A percentile compares a stretch with the other conserved stretches of the same genome.
These are phyloP conservation scores for Hypena proboscidalis DNA, from an alignment of 2,888 invertebrate genomes.

Conservation along the genomic window DNA sequence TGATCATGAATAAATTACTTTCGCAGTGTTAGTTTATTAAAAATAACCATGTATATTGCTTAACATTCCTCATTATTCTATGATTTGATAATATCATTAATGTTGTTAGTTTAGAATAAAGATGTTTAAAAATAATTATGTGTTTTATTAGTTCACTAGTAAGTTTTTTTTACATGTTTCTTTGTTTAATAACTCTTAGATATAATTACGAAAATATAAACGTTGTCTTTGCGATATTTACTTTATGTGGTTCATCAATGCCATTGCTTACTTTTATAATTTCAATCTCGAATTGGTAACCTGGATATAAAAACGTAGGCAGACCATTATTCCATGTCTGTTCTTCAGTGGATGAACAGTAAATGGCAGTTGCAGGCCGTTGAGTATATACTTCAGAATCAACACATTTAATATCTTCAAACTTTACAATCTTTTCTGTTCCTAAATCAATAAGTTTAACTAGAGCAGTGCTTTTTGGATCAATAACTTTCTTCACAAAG, in stretches of 20 bases:
- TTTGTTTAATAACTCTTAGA: too few species aligned
- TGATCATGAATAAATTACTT: too few species aligned
- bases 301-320: constrained; percentile 22
- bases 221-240: too few species aligned
- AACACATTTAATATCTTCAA: constrained; percentile 12
- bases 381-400: constrained; percentile 4
- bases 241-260: constrained; percentile 23
- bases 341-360: constrained; percentile 20
- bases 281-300: constrained; percentile 23
- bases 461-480: constrained; percentile 12
- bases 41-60: too few species aligned
- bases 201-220: too few species aligned
- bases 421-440: constrained; percentile 12
- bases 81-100: background rate
- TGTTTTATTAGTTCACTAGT: background rate
- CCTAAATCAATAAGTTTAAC: constrained; percentile 32
- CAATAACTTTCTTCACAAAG: constrained; percentile 12
- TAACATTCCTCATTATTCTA: background rate
- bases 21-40: too few species aligned
- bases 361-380: constrained; percentile 25
- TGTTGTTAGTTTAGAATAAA: background rate
- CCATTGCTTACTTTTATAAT: constrained; percentile 22
- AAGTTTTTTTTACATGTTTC: too few species aligned
- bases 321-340: constrained; percentile 12
- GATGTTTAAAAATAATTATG: background rate